Evolutionary conservation across 2,888 invertebrate genomes (phyloP).

Genomic region (Epicampocera succincta): DNA sequence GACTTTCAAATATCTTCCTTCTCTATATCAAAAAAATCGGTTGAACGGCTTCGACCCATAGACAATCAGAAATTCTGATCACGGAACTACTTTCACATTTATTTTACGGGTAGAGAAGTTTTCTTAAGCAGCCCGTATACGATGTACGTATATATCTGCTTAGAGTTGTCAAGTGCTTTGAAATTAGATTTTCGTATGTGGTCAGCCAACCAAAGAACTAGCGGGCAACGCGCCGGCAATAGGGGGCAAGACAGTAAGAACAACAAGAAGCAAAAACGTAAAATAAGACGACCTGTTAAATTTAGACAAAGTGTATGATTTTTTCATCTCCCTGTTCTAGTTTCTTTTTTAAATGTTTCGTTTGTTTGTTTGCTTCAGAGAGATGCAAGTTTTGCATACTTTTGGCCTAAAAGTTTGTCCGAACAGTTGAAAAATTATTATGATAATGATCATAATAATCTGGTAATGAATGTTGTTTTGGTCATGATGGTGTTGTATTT

Average conservation of each 20-base stretch:
- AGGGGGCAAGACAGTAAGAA: constrained; percentile 15
- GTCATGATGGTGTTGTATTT: constrained; percentile 55
- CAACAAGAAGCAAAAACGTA: constrained; percentile 10
- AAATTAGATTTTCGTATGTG: too few species aligned
- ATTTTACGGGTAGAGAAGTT: too few species aligned
- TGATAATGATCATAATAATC: constrained; percentile 26
- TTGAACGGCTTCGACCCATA: too few species aligned
- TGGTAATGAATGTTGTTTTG: constrained; percentile 28
- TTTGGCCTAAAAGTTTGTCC: neutral
- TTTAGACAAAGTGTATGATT: constrained; percentile 28
- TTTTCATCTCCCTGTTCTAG: constrained; percentile 7
- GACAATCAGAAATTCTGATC: too few species aligned
- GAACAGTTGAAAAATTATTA: neutral
- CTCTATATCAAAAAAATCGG: too few species aligned
- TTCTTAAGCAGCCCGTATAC: too few species aligned
- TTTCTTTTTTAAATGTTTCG: neutral
- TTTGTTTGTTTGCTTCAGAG: neutral
- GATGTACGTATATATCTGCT: too few species aligned
- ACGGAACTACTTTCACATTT: too few species aligned
- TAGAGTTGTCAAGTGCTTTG: too few species aligned
- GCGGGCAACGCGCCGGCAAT: neutral
- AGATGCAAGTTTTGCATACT: constrained; percentile 11
- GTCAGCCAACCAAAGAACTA: neutral
- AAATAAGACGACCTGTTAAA: constrained; percentile 56
- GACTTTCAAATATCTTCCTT: too few species aligned